Base-by-base conservation (phyloP, 2,797 vertebrate genomes). In the Yasuhikotakia modesta region DNA sequence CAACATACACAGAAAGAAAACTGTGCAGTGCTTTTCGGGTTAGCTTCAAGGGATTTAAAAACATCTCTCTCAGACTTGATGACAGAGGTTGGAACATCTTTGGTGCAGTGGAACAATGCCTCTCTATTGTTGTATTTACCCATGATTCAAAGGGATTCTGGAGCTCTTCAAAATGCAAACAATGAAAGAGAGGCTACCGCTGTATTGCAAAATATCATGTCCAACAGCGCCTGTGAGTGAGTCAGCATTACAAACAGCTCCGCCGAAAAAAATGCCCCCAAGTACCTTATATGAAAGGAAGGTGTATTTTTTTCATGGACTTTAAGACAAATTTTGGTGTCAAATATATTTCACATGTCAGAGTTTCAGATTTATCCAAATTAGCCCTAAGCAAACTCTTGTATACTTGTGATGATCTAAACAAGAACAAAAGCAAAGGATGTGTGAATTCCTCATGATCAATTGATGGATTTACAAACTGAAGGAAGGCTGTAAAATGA, bases 321-420 rank as follows among this genome's bases (percentile, higher is more conserved):
- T 89, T 83, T 48, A 84, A 89, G 88, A 86, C 85, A 80, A 78
- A 82, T 66, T 63, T 39, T 0, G 1, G 6, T 19, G 48, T 39
- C 1, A 12, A 6, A 19, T 6, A 4, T n/a, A 1, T 63, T 39
- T 63, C 30, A 19, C 11, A 6, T 8, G 13, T 61, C 16, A 8
- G 2, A 14, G 57, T 60, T 6, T 60, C 13, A 30, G 12, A 46
- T 22, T 70, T 12, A 21, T 30, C 6, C 21, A 45, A 61, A 19
- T 50, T 22, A 39, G 7, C 2, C 35, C 43, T 60, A 24, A 8
- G 63, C 53, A 65, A 65, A n/a, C 4, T 22, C 11, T 7, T 61
- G 14, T 61, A 27, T 22, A 16, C 58, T 17, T n/a, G 3, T 55
- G 2, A 16, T 8, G 16, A 17, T 61, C 12, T 7, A 39, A 50